Evolutionary conservation across 2,888 invertebrate genomes (phyloP).

Genomic region (Xestia xanthographa): DNA sequence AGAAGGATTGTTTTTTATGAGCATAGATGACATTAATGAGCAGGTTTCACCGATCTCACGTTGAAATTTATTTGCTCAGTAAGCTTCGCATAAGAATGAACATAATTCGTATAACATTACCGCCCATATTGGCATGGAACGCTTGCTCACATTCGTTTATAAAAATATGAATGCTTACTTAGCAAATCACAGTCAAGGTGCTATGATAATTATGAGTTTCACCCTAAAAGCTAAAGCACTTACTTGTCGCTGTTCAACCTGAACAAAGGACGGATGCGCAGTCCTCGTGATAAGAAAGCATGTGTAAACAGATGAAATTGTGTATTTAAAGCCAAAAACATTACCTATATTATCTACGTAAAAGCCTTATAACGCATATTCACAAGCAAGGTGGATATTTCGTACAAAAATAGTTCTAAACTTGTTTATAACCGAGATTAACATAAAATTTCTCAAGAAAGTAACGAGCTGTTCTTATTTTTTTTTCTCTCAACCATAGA

Average conservation of each 20-base stretch:
- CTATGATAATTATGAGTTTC: background rate
- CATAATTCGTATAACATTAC: background rate
- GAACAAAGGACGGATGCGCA: conserved; percentile 38
- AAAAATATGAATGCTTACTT: background rate
- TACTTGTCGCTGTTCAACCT: conserved; percentile 48
- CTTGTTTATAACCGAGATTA: conserved; percentile 37
- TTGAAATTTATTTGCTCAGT: background rate
- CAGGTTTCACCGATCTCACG: background rate
- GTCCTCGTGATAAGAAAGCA: conserved; percentile 48
- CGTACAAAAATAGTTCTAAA: conserved; percentile 43
- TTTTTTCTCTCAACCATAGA: background rate
- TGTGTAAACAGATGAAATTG: conserved; percentile 32
- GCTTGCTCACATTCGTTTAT: background rate
- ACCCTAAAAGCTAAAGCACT: conserved; percentile 26
- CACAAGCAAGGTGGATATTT: conserved; percentile 41
- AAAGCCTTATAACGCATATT: conserved; percentile 4
- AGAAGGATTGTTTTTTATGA: background rate
- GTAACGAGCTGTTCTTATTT: conserved; percentile 30
- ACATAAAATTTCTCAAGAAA: conserved; percentile 26
- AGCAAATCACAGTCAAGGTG: background rate
- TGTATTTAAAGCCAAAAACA: conserved; percentile 26
- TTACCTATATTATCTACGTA: background rate
- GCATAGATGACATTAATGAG: background rate
- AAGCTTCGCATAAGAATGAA: background rate
- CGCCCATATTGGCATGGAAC: background rate